Evolutionary conservation across 2,113 vertebrate species (phyloP).

Genomic region (Nothobranchius furzeri): DNA sequence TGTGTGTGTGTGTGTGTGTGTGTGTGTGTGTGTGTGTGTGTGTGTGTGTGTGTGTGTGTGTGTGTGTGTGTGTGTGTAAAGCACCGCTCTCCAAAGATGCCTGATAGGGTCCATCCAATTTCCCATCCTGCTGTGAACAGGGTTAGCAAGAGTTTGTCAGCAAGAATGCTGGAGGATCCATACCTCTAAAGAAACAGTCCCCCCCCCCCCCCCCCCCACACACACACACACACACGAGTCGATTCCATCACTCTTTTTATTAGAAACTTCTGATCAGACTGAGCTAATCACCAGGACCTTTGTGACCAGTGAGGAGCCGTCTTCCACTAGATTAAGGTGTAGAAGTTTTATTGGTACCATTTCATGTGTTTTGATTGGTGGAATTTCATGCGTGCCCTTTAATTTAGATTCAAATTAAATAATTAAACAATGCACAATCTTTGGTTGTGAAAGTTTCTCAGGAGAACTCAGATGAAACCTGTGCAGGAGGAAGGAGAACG

Average conservation of each 20-base stretch:
- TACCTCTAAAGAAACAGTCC: constrained; percentile 16
- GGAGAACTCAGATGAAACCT: too few species aligned
- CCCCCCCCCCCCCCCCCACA: too few species aligned
- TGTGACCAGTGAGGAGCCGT: neutral
- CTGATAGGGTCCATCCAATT: constrained; percentile 51
- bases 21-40: neutral
- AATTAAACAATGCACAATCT: too few species aligned
- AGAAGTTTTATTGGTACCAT: too few species aligned
- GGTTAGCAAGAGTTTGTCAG: constrained; percentile 51
- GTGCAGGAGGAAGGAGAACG: too few species aligned
- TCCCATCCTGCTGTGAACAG: constrained; percentile 52
- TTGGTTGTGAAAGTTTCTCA: too few species aligned
- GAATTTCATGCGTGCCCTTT: too few species aligned
- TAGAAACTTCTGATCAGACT: neutral
- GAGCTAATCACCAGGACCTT: neutral
- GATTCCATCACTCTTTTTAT: constrained; percentile 47
- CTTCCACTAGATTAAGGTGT: neutral
- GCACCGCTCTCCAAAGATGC: constrained; percentile 32
- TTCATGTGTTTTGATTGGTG: too few species aligned
- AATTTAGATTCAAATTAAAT: too few species aligned
- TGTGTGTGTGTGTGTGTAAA: neutral
- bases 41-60: neutral
- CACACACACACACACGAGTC: constrained; percentile 30
- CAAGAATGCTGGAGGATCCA: constrained; percentile 39
- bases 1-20: too few species aligned